Evolutionary conservation across 2,888 invertebrate species (phyloP).

Genomic region (Laothoe populi): DNA sequence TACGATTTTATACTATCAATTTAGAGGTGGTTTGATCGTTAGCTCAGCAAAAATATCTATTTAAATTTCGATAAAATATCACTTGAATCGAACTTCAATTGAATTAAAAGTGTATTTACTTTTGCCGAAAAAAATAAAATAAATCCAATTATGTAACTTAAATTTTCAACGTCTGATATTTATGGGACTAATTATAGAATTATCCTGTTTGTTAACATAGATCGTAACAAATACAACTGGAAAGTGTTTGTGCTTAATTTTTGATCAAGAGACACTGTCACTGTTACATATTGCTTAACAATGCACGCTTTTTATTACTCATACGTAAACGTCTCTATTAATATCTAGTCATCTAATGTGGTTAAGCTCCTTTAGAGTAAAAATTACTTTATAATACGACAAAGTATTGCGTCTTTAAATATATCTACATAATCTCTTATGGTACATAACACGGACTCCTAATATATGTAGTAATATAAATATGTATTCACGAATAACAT

Average conservation of each 20-base stretch:
- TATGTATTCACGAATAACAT: slow-evolving; percentile 46
- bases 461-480: slow-evolving; percentile 25
- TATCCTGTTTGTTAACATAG: background rate
- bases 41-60: too few species aligned
- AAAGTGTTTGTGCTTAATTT: slow-evolving; percentile 14
- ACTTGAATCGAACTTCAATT: too few species aligned
- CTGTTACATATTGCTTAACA: slow-evolving; percentile 5
- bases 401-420: slow-evolving; percentile 16
- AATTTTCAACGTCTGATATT: too few species aligned
- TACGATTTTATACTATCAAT: background rate
- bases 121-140: too few species aligned
- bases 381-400: slow-evolving; percentile 15
- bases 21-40: too few species aligned
- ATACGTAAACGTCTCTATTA: background rate
- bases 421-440: slow-evolving; percentile 5
- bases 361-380: slow-evolving; percentile 11
- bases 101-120: too few species aligned
- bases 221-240: slow-evolving; percentile 2
- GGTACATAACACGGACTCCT: background rate
- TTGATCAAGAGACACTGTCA: background rate
- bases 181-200: background rate
- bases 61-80: too few species aligned
- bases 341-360: slow-evolving; percentile 21
- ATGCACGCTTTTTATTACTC: slow-evolving; percentile 1
- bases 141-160: too few species aligned